A percentile compares a stretch with the other conserved stretches of the same genome.
These are phyloP conservation scores for Drosophila austrosaltans DNA, from an alignment of 2,888 invertebrate genomes.

Conservation along the genomic window DNA sequence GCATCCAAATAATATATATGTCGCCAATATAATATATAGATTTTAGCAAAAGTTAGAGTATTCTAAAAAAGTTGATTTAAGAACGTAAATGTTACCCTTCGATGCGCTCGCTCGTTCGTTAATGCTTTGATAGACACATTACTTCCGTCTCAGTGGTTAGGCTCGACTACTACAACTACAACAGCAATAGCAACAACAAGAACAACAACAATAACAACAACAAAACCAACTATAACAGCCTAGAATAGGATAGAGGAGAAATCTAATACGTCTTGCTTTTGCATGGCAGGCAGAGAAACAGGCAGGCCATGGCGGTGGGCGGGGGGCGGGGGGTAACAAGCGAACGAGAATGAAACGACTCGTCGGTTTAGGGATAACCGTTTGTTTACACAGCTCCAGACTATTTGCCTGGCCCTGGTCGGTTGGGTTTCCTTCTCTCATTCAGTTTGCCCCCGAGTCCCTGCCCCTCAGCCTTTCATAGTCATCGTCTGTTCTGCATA, in stretches of 20 bases:
- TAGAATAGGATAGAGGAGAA: conserved; percentile 48
- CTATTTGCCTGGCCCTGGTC: conserved; percentile 61
- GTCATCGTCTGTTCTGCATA: conserved; percentile 40
- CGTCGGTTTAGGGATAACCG: conserved; percentile 62
- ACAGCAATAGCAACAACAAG: conserved; percentile 17
- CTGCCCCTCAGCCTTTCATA: not conserved
- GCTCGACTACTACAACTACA: conserved; percentile 46
- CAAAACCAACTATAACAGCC: conserved; percentile 14
- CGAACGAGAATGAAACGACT: not conserved
- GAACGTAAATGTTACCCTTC: conserved; percentile 34
- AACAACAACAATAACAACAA: conserved; percentile 23
- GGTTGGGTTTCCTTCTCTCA: conserved; percentile 32
- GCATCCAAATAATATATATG: too few species aligned
- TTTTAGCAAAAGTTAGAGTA: conserved; percentile 11
- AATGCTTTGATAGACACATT: conserved; percentile 79
- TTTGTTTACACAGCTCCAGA: conserved; percentile 72
- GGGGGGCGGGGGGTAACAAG: conserved; percentile 28
- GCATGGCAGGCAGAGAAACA: too few species aligned
- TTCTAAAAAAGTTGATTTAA: conserved; percentile 21
- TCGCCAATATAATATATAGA: too few species aligned
- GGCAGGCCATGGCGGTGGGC: too few species aligned
- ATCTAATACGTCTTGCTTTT: conserved; percentile 72
- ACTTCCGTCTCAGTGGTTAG: conserved; percentile 77
- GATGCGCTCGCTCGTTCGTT: conserved; percentile 52
- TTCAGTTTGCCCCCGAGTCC: not conserved